Base-by-base conservation (phyloP, 2,888 invertebrate genomes). In the Pediacus dermestoides region DNA sequence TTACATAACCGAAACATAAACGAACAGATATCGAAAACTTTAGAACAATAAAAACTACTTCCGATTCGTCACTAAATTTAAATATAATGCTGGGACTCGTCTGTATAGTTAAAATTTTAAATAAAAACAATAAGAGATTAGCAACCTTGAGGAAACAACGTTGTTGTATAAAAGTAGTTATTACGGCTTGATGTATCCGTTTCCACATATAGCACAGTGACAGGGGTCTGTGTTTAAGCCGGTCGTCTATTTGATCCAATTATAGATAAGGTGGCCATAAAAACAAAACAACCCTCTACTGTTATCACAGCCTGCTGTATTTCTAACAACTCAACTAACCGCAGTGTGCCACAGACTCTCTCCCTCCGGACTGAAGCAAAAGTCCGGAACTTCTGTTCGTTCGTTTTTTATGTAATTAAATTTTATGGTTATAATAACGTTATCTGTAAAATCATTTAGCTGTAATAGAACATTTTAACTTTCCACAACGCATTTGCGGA, bases 181-280 rank as follows among this genome's bases (percentile, higher is more conserved):
- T 23, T 23, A 23, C n/a, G 10, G 10, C 9, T 23, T 23, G 13
- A 28, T 31, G 18, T 16, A 18, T 31, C 15, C 16, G 3, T 28
- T 28, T 28, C 14, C 10, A 9, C 12, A 28, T 3, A 28, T 28
- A 28, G n/a, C 14, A 28, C n/a, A 28, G 33, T 30, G 42, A 38
- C 34, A 38, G 26, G 9, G 33, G 25, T 14, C 22, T 28, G 38
- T 40, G 36, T 46, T 41, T 49, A 50, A 52, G 50, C 44, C 46
- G 37, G 30, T 43, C 58, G 49, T 50, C 53, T 52, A 55, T 58
- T 60, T 55, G 60, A 60, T 61, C 61, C 61, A 61, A 61, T 61
- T 61, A 61, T 60, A 61, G 61, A 61, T 60, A 61, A 53, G 52
- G 42, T 44, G 44, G 39, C 52, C 46, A 57, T 59, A 59, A 61